Evolutionary conservation across 2,113 vertebrate species (phyloP).

Genomic region (Lipophrys pholis): DNA sequence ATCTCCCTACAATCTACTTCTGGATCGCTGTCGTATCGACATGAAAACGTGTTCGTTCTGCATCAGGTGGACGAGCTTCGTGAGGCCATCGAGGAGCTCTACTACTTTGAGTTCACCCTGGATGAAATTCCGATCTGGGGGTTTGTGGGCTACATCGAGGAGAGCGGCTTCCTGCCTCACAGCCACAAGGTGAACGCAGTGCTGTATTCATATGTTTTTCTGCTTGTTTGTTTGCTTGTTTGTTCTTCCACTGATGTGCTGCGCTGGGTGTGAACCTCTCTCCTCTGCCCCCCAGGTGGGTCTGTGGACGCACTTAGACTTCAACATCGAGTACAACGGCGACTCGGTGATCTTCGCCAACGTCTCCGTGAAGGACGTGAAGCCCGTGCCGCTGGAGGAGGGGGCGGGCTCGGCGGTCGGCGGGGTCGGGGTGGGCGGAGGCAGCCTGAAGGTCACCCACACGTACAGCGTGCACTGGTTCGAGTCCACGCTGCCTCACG

Average conservation of each 20-base stretch:
- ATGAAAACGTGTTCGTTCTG: background rate
- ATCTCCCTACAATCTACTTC: too few relatives aligned
- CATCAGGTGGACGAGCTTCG: slow-evolving; percentile 88
- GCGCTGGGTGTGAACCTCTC: too few relatives aligned
- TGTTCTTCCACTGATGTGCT: too few relatives aligned
- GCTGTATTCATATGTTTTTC: too few relatives aligned
- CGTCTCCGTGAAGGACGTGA: slow-evolving; percentile 91
- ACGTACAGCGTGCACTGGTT: slow-evolving; percentile 93
- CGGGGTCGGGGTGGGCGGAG: slow-evolving; percentile 71
- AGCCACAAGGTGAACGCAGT: slow-evolving; percentile 86
- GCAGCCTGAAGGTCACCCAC: slow-evolving; percentile 82
- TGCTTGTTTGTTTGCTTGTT: too few relatives aligned
- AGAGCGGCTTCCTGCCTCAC: slow-evolving; percentile 92
- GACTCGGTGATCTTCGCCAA: slow-evolving; percentile 91
- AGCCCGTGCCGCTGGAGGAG: slow-evolving; percentile 90
- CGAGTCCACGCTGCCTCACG: slow-evolving; percentile 81
- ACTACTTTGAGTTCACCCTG: slow-evolving; percentile 95
- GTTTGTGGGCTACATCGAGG: slow-evolving; percentile 94
- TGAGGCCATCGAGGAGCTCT: slow-evolving; percentile 92
- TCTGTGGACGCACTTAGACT: slow-evolving; percentile 91
- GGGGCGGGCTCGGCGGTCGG: slow-evolving; percentile 67
- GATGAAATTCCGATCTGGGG: slow-evolving; percentile 93
- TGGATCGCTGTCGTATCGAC: too few relatives aligned
- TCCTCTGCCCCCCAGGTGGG: slow-evolving; percentile 79
- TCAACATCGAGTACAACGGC: slow-evolving; percentile 91